These are phyloP conservation scores for Paratilapia polleni DNA, from an alignment of 2,113 vertebrate species.

Conservation along the genomic window DNA sequence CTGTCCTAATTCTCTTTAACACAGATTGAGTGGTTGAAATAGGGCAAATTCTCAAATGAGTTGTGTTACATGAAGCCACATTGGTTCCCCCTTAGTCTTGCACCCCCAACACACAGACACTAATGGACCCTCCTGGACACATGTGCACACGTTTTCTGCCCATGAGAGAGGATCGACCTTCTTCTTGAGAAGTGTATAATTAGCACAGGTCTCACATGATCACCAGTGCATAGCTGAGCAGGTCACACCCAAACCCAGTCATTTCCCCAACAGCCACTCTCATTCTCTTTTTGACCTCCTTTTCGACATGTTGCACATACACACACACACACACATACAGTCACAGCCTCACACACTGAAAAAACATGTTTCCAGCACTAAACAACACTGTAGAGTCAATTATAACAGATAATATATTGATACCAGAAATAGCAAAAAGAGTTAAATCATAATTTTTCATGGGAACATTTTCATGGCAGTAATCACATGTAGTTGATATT, in stretches of 20 bases:
- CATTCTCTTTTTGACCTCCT: conserved; percentile 49
- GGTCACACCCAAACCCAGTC: conserved; percentile 78
- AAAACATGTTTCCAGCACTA: not conserved
- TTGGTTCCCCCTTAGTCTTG: conserved; percentile 5
- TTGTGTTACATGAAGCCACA: conserved; percentile 25
- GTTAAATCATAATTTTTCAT: conserved; percentile 28
- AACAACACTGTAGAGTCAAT: conserved; percentile 5
- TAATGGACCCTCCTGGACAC: conserved; percentile 45
- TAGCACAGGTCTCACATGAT: conserved; percentile 84
- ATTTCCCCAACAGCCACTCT: conserved; percentile 64
- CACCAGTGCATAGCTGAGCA: conserved; percentile 76
- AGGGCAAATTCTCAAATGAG: conserved; percentile 51
- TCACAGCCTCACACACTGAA: not conserved
- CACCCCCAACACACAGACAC: not conserved
- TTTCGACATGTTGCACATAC: conserved; percentile 32
- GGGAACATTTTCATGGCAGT: conserved; percentile 9
- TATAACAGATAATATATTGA: conserved; percentile 4
- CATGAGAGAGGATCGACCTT: conserved; percentile 75
- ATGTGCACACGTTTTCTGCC: conserved; percentile 55
- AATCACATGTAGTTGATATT: conserved; percentile 31
- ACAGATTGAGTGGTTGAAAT: conserved; percentile 36
- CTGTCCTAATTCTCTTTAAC: conserved; percentile 51
- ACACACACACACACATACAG: not conserved
- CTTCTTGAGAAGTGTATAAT: conserved; percentile 82
- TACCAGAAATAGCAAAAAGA: conserved; percentile 28